Conservation (phyloP, 2,113 vertebrate species). For the Passer montanus region DNA sequence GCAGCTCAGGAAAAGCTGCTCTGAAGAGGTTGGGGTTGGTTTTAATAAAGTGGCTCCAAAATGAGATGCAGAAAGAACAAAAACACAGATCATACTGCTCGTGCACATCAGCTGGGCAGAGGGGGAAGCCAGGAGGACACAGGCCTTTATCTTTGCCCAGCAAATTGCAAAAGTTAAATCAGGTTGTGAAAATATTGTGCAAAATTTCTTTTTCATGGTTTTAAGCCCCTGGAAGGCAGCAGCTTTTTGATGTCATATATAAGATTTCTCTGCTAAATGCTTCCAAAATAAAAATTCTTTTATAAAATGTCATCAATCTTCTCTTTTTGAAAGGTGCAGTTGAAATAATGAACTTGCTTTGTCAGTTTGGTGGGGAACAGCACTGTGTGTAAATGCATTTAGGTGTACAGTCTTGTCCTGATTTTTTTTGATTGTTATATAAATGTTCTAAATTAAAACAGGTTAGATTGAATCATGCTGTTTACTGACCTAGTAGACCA, state of each 20-base stretch:
- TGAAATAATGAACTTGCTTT: background rate
- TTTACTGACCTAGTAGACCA: constrained; percentile 67
- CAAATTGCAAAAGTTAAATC: background rate
- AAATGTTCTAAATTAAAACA: constrained; percentile 78
- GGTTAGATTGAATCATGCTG: constrained; percentile 76
- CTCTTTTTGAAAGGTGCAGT: background rate
- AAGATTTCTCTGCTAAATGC: background rate
- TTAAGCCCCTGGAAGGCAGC: background rate
- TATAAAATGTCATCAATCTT: background rate
- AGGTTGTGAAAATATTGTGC: background rate
- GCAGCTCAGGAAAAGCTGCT: background rate
- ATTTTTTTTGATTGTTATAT: constrained; percentile 68
- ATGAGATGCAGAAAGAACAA: background rate
- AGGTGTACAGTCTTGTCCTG: constrained; percentile 56
- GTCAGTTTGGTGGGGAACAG: background rate
- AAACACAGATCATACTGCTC: fast-evolving
- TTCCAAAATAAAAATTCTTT: background rate
- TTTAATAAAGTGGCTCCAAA: background rate
- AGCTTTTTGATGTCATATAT: background rate
- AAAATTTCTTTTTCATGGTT: background rate
- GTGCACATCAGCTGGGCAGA: fast-evolving
- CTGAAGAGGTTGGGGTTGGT: background rate
- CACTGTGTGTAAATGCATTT: constrained; percentile 17
- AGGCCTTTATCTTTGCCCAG: background rate
- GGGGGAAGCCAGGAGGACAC: background rate